A percentile compares a stretch with the other conserved stretches of the same genome.
These are phyloP conservation scores for Origma solitaria DNA, from an alignment of 2,113 vertebrate species.

Conservation along the genomic window DNA sequence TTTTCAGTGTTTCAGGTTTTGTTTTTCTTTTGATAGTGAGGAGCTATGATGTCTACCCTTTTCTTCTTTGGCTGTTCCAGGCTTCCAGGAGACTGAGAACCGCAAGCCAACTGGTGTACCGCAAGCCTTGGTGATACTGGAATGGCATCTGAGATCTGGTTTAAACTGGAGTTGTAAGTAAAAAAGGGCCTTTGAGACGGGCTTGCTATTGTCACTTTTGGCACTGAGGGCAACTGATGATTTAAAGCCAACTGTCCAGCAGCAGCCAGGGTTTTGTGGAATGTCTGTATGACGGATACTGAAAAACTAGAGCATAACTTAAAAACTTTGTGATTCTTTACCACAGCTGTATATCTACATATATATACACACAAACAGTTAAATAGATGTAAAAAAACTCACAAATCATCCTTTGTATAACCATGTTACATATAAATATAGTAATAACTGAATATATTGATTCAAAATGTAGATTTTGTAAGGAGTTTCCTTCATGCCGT, in stretches of 20 bases:
- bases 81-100: not conserved
- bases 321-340: not conserved
- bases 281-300: not conserved
- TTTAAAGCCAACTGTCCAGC: not conserved
- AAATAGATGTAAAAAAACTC: not conserved
- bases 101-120: accelerated
- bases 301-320: not conserved
- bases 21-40: not conserved
- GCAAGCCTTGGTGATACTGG: not conserved
- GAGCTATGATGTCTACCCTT: not conserved
- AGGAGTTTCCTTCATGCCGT: not conserved
- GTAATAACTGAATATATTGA: not conserved
- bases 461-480: not conserved
- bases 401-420: not conserved
- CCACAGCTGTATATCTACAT: not conserved
- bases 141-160: not conserved
- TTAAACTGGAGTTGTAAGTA: not conserved
- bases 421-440: not conserved
- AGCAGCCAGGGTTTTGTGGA: not conserved
- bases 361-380: not conserved
- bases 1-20: not conserved
- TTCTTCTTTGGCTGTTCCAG: not conserved
- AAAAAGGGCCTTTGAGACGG: not conserved
- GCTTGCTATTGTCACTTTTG: not conserved
- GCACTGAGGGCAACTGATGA: not conserved